phyloP scores from a whole-genome alignment of 2,113 vertebrate genomes.

The Anhinga rufa region DNA sequence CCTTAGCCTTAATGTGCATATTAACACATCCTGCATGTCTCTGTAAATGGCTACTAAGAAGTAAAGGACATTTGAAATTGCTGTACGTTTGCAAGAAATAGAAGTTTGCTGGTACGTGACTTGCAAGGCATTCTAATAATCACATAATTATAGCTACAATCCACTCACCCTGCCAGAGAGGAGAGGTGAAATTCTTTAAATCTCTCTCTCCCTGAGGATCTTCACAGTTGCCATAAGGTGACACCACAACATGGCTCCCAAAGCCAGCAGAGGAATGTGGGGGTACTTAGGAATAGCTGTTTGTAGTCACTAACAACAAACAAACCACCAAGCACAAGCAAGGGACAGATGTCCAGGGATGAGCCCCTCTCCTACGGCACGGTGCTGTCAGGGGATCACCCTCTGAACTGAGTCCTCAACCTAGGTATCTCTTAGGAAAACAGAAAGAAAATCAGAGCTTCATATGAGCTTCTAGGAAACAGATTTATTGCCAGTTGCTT shows the following conservation, averaged over 20 bases:
- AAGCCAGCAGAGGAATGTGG: neutral
- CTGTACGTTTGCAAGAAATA: neutral
- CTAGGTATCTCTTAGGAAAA: neutral
- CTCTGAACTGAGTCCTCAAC: neutral
- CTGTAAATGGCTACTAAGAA: neutral
- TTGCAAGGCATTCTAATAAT: constrained; percentile 12
- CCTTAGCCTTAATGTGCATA: neutral
- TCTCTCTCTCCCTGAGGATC: neutral
- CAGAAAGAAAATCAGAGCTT: neutral
- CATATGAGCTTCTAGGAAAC: neutral
- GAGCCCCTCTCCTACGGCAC: neutral
- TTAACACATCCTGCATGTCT: neutral
- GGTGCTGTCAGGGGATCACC: neutral
- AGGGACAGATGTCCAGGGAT: neutral
- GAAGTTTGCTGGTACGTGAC: neutral
- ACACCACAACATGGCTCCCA: neutral
- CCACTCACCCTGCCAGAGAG: neutral
- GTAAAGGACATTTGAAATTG: neutral
- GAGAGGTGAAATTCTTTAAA: neutral
- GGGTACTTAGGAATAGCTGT: neutral
- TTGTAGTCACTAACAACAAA: neutral
- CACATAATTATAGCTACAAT: neutral
- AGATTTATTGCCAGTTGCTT: neutral
- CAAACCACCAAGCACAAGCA: neutral
- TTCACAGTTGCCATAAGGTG: neutral